Evolutionary conservation across 2,888 invertebrate species (phyloP).

Genomic region (Thysanoteuthis rhombus): DNA sequence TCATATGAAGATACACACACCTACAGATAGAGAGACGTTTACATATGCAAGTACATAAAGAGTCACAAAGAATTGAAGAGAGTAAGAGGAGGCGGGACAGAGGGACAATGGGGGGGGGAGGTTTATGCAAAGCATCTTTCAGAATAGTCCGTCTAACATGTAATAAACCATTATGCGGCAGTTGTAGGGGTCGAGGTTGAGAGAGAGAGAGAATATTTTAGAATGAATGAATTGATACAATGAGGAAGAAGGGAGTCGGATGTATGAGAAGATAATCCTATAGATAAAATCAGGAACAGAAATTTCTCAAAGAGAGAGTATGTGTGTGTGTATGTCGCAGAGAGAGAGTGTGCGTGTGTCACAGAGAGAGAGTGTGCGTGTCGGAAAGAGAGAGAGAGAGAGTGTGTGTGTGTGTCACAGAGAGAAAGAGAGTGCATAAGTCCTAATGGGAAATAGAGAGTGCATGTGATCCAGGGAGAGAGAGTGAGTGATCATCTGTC

Average conservation of each 20-base stretch:
- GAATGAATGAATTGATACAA: background rate
- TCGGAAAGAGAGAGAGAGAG: no score
- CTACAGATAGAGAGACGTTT: background rate
- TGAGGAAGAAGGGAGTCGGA: background rate
- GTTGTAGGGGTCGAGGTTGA: background rate
- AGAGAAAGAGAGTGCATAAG: no score
- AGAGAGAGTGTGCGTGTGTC: no score
- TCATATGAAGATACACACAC: background rate
- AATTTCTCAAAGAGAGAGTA: background rate
- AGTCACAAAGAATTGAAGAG: background rate
- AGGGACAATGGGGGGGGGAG: background rate
- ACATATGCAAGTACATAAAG: background rate
- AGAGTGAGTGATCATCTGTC: background rate
- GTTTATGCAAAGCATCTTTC: background rate
- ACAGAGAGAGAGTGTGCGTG: no score
- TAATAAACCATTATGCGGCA: background rate
- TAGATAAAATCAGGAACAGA: background rate
- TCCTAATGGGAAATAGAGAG: background rate
- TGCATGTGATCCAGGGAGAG: background rate
- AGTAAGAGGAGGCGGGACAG: background rate
- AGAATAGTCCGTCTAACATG: background rate
- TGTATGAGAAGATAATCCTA: background rate
- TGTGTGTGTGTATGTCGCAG: no score
- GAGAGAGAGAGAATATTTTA: background rate
- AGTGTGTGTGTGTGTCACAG: no score